Conservation (phyloP, 2,888 invertebrate genomes). For the Polylopha cassiicola region DNA sequence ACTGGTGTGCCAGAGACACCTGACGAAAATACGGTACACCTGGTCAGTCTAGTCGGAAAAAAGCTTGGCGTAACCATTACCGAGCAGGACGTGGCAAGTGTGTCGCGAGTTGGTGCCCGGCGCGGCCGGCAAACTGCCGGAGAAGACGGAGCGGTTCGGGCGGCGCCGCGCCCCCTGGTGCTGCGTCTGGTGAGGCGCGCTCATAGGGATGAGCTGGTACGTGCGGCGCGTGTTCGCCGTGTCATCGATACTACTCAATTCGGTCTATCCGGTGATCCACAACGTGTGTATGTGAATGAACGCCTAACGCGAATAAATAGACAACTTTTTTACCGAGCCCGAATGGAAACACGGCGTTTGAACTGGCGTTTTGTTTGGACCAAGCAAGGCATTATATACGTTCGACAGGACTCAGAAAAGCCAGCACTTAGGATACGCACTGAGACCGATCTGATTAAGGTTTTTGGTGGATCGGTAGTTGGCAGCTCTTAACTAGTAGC, state of each 20-base stretch:
- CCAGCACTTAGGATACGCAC: no score
- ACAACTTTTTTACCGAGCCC: conserved; percentile 5
- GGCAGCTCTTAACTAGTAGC: no score
- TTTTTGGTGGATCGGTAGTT: no score
- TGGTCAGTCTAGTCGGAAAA: background rate
- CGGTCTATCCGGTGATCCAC: background rate
- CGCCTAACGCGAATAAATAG: conserved; percentile 10
- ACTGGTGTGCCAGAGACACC: background rate
- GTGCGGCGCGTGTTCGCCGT: conserved; percentile 2
- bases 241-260: background rate
- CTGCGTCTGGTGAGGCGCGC: conserved; percentile 6
- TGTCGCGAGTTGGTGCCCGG: background rate
- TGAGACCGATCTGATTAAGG: no score
- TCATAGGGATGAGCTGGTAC: background rate
- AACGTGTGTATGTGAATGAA: conserved; percentile 8
- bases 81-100: conserved; percentile 4
- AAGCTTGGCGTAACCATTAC: background rate
- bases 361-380: conserved; percentile 2
- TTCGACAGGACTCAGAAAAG: no score
- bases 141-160: background rate
- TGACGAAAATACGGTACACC: background rate
- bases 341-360: background rate
- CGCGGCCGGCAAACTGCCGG: background rate
- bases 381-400: no score
- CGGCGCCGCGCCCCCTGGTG: background rate